phyloP scores from a whole-genome alignment of 2,113 vertebrate genomes.

The Brachyhypopomus gauderio region DNA sequence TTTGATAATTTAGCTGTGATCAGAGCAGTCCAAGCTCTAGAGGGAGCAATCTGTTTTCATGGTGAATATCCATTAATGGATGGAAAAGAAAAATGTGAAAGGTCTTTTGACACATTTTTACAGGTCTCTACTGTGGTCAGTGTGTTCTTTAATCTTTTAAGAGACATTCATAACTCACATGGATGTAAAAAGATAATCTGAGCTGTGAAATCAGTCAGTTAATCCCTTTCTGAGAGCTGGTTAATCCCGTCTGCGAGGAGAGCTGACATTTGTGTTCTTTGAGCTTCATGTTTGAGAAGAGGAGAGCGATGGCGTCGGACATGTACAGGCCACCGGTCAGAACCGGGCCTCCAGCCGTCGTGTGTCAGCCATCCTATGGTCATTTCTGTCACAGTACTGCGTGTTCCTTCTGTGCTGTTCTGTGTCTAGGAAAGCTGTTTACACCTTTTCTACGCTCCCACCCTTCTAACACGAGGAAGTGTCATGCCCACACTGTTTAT shows the following conservation, averaged over 20 bases:
- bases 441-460: slow-evolving; percentile 2
- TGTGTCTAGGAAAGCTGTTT: slow-evolving; percentile 19
- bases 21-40: not conserved
- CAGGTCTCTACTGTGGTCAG: too few relatives aligned
- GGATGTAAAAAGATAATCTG: too few relatives aligned
- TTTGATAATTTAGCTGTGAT: not conserved
- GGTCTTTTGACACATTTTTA: too few relatives aligned
- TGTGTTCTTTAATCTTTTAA: too few relatives aligned
- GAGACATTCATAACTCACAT: too few relatives aligned
- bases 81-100: too few relatives aligned
- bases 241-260: too few relatives aligned
- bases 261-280: not conserved
- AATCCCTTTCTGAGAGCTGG: too few relatives aligned
- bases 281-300: not conserved
- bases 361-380: slow-evolving; percentile 44
- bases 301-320: slow-evolving; percentile 48
- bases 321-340: slow-evolving; percentile 52
- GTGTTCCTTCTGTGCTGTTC: slow-evolving; percentile 3
- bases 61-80: too few relatives aligned
- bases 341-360: slow-evolving; percentile 5
- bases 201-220: too few relatives aligned
- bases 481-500: not conserved
- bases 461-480: not conserved
- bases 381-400: slow-evolving; percentile 36
- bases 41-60: too few relatives aligned